Conservation (phyloP, 2,888 invertebrate genomes). For the Agrilus mali region DNA sequence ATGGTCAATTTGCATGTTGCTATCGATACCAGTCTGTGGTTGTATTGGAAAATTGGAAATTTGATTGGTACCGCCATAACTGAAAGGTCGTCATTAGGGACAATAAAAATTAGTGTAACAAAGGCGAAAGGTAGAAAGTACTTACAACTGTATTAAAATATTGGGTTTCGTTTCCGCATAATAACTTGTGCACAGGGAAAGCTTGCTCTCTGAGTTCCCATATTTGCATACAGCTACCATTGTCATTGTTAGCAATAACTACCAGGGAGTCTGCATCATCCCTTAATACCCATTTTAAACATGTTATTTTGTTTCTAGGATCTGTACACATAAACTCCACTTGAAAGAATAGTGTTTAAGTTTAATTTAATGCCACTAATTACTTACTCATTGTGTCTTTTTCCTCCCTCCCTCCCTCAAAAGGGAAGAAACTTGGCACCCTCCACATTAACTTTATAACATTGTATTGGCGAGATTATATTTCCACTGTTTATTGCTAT, state of each 20-base stretch:
- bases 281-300: slow-evolving; percentile 67
- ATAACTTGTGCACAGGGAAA: slow-evolving; percentile 64
- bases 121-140: slow-evolving; percentile 11
- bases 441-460: slow-evolving; percentile 52
- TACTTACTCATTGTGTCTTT: too few species aligned
- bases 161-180: slow-evolving; percentile 46
- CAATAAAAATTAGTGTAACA: neutral
- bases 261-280: slow-evolving; percentile 77
- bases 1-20: slow-evolving; percentile 47
- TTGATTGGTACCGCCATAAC: slow-evolving; percentile 59
- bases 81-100: slow-evolving; percentile 23
- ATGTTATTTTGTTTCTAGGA: slow-evolving; percentile 37
- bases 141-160: slow-evolving; percentile 62
- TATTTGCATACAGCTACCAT: slow-evolving; percentile 58
- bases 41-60: slow-evolving; percentile 47
- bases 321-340: slow-evolving; percentile 27
- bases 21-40: slow-evolving; percentile 46
- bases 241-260: slow-evolving; percentile 56
- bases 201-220: slow-evolving; percentile 78
- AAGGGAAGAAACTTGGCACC: slow-evolving; percentile 58
- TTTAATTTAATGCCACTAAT: too few species aligned
- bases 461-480: slow-evolving; percentile 56
- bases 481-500: slow-evolving; percentile 68
- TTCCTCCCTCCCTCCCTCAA: slow-evolving; percentile 42
- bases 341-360: slow-evolving; percentile 17